Conservation (phyloP, 2,888 invertebrate genomes). For the Epinotia nisella region DNA sequence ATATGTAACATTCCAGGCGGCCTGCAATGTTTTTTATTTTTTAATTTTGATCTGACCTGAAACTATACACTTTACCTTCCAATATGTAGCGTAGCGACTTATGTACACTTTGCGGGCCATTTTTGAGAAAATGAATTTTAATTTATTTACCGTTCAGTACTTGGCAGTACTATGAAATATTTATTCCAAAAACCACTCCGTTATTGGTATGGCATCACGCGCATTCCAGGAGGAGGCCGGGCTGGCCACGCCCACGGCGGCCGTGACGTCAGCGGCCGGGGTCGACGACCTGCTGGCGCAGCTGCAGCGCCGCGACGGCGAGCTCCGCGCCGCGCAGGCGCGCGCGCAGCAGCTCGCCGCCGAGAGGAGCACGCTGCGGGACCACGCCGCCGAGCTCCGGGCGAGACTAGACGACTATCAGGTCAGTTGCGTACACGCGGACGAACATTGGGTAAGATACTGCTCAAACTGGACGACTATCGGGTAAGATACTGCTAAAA, state of each 20-base stretch:
- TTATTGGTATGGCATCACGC: not conserved
- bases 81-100: no score
- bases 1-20: no score
- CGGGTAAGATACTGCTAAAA: not conserved
- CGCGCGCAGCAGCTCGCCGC: slow-evolving; percentile 50
- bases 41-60: no score
- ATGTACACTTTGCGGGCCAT: no score
- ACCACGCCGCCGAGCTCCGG: slow-evolving; percentile 56
- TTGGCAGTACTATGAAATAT: no score
- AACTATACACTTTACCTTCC: no score
- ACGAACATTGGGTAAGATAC: slow-evolving; percentile 11
- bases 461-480: not conserved
- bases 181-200: no score
- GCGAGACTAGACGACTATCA: slow-evolving; percentile 41
- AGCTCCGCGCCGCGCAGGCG: slow-evolving; percentile 57
- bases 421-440: not conserved
- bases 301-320: slow-evolving; percentile 64
- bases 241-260: slow-evolving; percentile 47
- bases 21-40: no score
- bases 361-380: slow-evolving; percentile 56
- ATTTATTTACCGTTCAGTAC: no score
- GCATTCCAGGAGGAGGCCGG: slow-evolving; percentile 51
- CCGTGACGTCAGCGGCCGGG: slow-evolving; percentile 50
- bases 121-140: no score
- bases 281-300: slow-evolving; percentile 64